Conservation (phyloP, 2,113 vertebrate species). For the Mastomys natalensis region DNA sequence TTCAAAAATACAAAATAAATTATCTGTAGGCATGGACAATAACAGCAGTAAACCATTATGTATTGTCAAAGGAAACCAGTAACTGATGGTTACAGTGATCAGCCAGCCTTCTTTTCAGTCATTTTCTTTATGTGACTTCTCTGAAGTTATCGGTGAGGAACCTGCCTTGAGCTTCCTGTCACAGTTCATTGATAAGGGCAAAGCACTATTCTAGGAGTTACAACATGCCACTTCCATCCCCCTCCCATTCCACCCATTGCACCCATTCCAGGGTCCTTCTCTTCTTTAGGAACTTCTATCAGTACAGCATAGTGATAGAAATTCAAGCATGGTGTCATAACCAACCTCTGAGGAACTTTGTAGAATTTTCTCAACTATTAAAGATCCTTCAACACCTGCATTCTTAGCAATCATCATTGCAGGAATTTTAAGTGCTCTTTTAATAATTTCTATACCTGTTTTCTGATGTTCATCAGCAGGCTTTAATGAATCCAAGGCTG, state of each 20-base stretch:
- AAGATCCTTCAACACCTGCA: slow-evolving; percentile 92
- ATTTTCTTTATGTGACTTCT: slow-evolving; percentile 81
- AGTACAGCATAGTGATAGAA: slow-evolving; percentile 87
- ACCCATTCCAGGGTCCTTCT: slow-evolving; percentile 93
- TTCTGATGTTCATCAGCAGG: too few relatives aligned
- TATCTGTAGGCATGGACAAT: too few relatives aligned
- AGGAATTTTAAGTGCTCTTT: too few relatives aligned
- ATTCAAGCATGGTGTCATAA: slow-evolving; percentile 94
- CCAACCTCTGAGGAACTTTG: slow-evolving; percentile 91
- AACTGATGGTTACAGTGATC: too few relatives aligned
- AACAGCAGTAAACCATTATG: too few relatives aligned
- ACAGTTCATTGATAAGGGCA: slow-evolving; percentile 76
- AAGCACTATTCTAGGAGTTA: slow-evolving; percentile 62
- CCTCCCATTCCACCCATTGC: slow-evolving; percentile 94
- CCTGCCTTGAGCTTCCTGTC: slow-evolving; percentile 75
- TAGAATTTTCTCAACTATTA: slow-evolving; percentile 98
- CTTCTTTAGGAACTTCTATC: slow-evolving; percentile 96
- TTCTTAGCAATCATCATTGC: too few relatives aligned
- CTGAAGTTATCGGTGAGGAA: slow-evolving; percentile 75
- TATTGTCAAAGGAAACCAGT: too few relatives aligned
- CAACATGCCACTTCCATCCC: slow-evolving; percentile 91
- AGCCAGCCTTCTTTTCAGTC: slow-evolving; percentile 66
- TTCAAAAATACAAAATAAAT: too few relatives aligned
- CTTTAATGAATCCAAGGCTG: too few relatives aligned
- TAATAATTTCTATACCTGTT: too few relatives aligned